These are phyloP conservation scores for Nanorana parkeri DNA, from an alignment of 2,113 vertebrate genomes.

Conservation along the genomic window DNA sequence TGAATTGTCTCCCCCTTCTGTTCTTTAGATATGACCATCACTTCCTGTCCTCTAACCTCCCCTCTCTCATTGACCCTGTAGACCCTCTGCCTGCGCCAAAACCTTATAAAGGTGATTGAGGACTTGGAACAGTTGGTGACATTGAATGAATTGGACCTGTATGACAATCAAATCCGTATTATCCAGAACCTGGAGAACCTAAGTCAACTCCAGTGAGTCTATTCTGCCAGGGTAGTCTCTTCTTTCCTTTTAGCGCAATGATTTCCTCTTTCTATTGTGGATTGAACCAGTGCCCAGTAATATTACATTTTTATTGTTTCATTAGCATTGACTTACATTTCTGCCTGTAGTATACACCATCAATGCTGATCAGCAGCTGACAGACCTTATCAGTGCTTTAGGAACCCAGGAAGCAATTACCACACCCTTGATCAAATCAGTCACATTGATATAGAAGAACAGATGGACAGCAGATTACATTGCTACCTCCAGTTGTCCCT, in stretches of 20 bases:
- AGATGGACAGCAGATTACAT: too few species aligned
- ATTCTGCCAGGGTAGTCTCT: neutral
- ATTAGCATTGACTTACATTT: too few species aligned
- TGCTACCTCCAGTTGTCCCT: too few species aligned
- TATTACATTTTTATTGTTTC: too few species aligned
- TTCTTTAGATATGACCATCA: neutral
- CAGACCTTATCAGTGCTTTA: too few species aligned
- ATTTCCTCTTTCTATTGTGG: neutral
- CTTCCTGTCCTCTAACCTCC: constrained; percentile 12
- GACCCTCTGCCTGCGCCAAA: constrained; percentile 95
- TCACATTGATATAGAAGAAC: too few species aligned
- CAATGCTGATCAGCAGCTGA: too few species aligned
- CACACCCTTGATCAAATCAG: too few species aligned
- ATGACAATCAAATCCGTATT: constrained; percentile 96
- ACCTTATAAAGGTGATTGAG: constrained; percentile 94
- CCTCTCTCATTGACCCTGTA: constrained; percentile 62
- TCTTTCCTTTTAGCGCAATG: neutral
- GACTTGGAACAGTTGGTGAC: constrained; percentile 87
- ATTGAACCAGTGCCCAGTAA: too few species aligned
- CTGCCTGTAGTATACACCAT: too few species aligned
- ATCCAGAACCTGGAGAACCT: constrained; percentile 91
- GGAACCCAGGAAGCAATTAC: too few species aligned
- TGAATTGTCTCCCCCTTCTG: neutral
- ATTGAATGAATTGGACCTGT: constrained; percentile 90
- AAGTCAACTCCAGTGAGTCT: constrained; percentile 90